A percentile compares a stretch with the other conserved stretches of the same genome.
phyloP scores from a whole-genome alignment of 2,113 vertebrate species.

The Chloropsis cyanopogon region DNA sequence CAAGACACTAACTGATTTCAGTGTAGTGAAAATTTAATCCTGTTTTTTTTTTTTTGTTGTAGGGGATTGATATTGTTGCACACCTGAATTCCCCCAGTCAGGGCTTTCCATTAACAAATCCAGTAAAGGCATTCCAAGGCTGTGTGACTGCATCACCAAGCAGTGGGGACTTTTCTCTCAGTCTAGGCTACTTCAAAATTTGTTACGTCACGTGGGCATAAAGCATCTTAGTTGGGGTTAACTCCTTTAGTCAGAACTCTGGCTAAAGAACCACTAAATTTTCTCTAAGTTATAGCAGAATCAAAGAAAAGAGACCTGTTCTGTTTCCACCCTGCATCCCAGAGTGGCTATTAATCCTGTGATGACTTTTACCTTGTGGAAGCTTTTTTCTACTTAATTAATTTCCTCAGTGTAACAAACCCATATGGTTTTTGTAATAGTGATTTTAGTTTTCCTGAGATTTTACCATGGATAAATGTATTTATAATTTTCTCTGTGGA shows the following conservation, averaged over 20 bases:
- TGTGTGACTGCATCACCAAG: background rate
- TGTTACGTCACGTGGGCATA: background rate
- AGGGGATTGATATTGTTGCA: background rate
- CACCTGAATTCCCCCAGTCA: background rate
- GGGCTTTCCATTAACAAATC: background rate
- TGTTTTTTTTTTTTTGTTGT: background rate
- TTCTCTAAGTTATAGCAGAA: background rate
- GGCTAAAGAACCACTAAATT: background rate
- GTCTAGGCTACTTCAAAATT: background rate
- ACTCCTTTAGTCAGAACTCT: background rate
- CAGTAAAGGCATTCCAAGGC: background rate
- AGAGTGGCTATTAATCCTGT: accelerated
- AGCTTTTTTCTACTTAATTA: background rate
- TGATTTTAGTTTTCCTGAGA: background rate
- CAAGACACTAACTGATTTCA: background rate
- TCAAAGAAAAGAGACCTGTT: background rate
- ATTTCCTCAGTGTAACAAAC: background rate
- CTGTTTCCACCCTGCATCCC: background rate
- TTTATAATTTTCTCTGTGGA: background rate
- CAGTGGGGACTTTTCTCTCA: background rate
- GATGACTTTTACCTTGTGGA: background rate
- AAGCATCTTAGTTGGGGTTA: background rate
- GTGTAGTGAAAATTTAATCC: background rate
- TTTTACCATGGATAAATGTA: background rate
- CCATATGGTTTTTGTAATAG: background rate